Percentiles rank a stretch among this genome's conserved stretches.
Evolutionary conservation across 2,113 vertebrate genomes (phyloP).

Genomic region (Chamaetylas fuelleborni): DNA sequence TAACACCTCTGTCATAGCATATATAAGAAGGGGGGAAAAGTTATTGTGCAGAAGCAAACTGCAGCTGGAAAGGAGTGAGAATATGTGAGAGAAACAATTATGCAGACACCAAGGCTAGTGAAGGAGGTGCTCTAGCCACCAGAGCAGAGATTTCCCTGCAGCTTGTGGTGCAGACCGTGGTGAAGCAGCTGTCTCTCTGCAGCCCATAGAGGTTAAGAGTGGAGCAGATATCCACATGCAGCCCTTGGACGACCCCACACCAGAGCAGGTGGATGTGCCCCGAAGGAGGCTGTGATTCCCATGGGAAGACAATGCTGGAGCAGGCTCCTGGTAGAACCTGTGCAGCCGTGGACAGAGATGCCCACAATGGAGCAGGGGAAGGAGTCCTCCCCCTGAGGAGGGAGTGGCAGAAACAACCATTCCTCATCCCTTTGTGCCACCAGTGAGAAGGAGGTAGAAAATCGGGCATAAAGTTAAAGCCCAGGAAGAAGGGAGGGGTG

Average conservation of each 20-base stretch:
- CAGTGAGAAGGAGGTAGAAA: background rate
- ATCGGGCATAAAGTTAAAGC: background rate
- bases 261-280: background rate
- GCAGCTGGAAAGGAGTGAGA: background rate
- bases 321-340: background rate
- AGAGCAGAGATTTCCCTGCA: background rate
- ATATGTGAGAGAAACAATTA: background rate
- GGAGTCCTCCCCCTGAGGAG: background rate
- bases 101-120: background rate
- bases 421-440: background rate
- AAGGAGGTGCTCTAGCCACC: background rate
- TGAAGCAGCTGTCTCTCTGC: background rate
- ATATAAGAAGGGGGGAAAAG: background rate
- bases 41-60: background rate
- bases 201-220: background rate
- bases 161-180: background rate
- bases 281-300: background rate
- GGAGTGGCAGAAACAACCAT: background rate
- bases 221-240: background rate
- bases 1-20: background rate
- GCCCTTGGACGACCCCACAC: background rate
- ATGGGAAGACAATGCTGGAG: background rate
- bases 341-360: background rate
- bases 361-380: background rate
- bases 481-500: background rate